phyloP scores from a whole-genome alignment of 2,888 invertebrate genomes.

The Nomada flava region DNA sequence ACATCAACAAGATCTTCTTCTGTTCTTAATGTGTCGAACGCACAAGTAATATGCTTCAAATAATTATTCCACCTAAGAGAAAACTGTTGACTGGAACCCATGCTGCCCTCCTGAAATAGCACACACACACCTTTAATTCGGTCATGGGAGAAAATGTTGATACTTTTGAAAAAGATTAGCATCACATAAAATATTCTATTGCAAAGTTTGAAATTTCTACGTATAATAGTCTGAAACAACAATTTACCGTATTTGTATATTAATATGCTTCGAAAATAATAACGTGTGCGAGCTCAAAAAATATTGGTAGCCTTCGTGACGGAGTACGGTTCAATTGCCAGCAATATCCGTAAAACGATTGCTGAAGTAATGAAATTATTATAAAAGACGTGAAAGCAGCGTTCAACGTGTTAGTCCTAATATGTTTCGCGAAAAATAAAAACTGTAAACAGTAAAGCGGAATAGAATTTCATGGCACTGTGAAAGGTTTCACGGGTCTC shows the following conservation, averaged over 20 bases:
- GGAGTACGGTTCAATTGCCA: slow-evolving; percentile 42
- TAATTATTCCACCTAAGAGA: slow-evolving; percentile 95
- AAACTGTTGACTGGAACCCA: slow-evolving; percentile 91
- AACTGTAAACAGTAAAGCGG: slow-evolving; percentile 75
- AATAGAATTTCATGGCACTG: slow-evolving; percentile 77
- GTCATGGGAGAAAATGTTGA: neutral
- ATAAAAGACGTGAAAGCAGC: slow-evolving; percentile 9
- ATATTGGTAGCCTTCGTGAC: slow-evolving; percentile 31
- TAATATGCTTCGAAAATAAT: slow-evolving; percentile 42
- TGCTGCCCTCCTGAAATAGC: slow-evolving; percentile 75
- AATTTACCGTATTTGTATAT: slow-evolving; percentile 57
- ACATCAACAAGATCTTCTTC: slow-evolving; percentile 91
- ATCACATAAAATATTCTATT: neutral
- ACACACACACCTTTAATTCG: neutral
- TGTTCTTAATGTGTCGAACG: slow-evolving; percentile 89
- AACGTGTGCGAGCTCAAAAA: slow-evolving; percentile 41
- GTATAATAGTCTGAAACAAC: slow-evolving; percentile 25
- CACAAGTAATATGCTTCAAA: slow-evolving; percentile 91
- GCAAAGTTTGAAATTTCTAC: neutral
- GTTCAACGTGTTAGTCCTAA: slow-evolving; percentile 54
- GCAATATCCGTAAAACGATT: slow-evolving; percentile 17
- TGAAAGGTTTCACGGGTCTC: slow-evolving; percentile 62
- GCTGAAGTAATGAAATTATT: slow-evolving; percentile 24
- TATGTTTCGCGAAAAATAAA: slow-evolving; percentile 63
- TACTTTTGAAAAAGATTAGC: neutral